Evolutionary conservation across 1,140 invertebrate species (phyloP).

Genomic region (Rhynchophorus ferrugineus): DNA sequence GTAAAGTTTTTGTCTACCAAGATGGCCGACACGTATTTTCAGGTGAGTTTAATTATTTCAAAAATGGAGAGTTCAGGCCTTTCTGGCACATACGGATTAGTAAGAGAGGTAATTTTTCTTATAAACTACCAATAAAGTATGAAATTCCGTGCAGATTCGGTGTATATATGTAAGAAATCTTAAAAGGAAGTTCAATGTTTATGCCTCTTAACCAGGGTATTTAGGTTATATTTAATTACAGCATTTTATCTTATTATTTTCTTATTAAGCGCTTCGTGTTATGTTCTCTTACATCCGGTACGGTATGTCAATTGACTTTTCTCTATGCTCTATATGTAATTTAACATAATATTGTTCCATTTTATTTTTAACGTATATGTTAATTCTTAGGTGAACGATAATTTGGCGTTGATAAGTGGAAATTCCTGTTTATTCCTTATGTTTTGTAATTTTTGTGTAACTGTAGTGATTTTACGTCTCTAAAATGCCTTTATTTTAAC

Average conservation of each 20-base stretch:
- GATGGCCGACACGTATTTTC: constrained; percentile 23
- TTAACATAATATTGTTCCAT: too few relatives aligned
- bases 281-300: neutral
- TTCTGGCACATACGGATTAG: neutral
- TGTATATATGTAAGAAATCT: neutral
- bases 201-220: constrained; percentile 9
- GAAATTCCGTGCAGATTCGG: neutral
- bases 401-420: neutral
- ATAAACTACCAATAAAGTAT: neutral
- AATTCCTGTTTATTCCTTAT: neutral
- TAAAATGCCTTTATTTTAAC: neutral
- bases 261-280: neutral
- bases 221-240: constrained; percentile 17
- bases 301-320: neutral
- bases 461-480: neutral
- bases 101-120: neutral
- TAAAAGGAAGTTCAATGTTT: constrained; percentile 9
- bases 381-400: neutral
- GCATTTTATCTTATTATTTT: neutral
- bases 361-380: neutral
- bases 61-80: neutral
- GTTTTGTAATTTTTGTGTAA: too few relatives aligned
- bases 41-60: constrained; percentile 12
- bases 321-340: neutral
- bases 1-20: constrained; percentile 13